phyloP scores from a whole-genome alignment of 2,797 vertebrate genomes.

The Artibeus jamaicensis region DNA sequence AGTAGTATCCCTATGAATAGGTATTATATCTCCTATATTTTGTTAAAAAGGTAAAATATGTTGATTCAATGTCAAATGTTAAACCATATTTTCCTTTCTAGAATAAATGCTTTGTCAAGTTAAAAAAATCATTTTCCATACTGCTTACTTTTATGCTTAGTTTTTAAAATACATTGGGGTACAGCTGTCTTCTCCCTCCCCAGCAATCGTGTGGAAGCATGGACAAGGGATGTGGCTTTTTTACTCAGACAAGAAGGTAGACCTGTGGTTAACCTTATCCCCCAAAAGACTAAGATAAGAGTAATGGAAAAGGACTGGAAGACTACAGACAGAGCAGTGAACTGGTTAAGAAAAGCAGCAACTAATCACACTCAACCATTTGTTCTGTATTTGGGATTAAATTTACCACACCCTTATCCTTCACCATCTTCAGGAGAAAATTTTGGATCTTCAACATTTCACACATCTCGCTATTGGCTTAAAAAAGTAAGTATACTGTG shows the following conservation, averaged over 20 bases:
- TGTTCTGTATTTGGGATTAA: constrained; percentile 94
- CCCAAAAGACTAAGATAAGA: constrained; percentile 84
- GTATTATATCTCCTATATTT: neutral
- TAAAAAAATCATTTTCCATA: neutral
- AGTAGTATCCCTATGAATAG: neutral
- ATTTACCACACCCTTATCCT: constrained; percentile 95
- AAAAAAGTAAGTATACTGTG: constrained; percentile 84
- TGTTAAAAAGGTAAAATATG: neutral
- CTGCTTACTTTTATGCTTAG: neutral
- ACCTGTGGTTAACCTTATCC: constrained; percentile 88
- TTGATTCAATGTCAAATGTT: neutral
- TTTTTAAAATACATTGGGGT: neutral
- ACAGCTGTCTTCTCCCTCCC: constrained; percentile 46
- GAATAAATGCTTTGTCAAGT: neutral
- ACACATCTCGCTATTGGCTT: constrained; percentile 95
- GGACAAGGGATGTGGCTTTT: constrained; percentile 94
- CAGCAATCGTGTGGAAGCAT: constrained; percentile 97
- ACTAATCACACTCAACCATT: constrained; percentile 86
- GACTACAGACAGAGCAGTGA: constrained; percentile 86
- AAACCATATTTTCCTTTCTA: neutral
- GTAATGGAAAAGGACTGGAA: constrained; percentile 92
- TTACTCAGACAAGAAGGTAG: constrained; percentile 94
- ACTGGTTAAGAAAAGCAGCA: constrained; percentile 89
- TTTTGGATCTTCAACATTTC: constrained; percentile 95
- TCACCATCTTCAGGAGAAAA: constrained; percentile 91